These are phyloP conservation scores for Rhea americana DNA, from an alignment of 2,113 vertebrate species.

Conservation along the genomic window DNA sequence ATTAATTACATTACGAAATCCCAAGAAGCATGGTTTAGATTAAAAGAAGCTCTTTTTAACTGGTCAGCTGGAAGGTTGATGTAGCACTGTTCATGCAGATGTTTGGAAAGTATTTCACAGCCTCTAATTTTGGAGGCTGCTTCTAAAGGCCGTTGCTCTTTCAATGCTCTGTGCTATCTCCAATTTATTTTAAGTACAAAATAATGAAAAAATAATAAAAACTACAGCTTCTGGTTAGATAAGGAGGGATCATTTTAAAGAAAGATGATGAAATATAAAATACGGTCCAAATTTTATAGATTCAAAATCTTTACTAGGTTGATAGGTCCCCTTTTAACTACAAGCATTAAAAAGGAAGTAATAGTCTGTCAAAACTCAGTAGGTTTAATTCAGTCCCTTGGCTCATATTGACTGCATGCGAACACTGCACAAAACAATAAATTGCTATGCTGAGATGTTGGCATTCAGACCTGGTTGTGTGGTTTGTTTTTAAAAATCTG, in stretches of 20 bases:
- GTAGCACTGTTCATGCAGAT: slow-evolving; percentile 33
- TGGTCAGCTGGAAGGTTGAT: slow-evolving; percentile 22
- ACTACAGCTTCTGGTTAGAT: neutral
- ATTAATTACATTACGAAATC: slow-evolving; percentile 17
- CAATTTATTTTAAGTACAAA: slow-evolving; percentile 1
- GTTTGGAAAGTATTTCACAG: slow-evolving; percentile 46
- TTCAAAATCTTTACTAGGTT: neutral
- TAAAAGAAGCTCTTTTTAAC: slow-evolving; percentile 19
- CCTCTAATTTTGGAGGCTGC: slow-evolving; percentile 24
- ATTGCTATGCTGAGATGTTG: neutral
- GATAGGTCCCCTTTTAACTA: neutral
- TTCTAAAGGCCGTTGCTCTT: slow-evolving; percentile 51
- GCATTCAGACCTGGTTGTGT: neutral
- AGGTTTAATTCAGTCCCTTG: slow-evolving; percentile 1
- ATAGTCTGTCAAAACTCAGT: neutral
- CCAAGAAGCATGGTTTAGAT: slow-evolving; percentile 41
- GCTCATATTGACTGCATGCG: neutral
- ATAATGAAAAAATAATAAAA: neutral
- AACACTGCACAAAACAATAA: neutral
- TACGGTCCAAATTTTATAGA: neutral
- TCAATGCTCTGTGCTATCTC: slow-evolving; percentile 5
- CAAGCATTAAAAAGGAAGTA: neutral
- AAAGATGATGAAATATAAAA: neutral
- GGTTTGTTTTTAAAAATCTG: neutral
- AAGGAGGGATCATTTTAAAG: neutral